Base-by-base conservation (phyloP, 2,113 vertebrate species). In the Vidua chalybeata region DNA sequence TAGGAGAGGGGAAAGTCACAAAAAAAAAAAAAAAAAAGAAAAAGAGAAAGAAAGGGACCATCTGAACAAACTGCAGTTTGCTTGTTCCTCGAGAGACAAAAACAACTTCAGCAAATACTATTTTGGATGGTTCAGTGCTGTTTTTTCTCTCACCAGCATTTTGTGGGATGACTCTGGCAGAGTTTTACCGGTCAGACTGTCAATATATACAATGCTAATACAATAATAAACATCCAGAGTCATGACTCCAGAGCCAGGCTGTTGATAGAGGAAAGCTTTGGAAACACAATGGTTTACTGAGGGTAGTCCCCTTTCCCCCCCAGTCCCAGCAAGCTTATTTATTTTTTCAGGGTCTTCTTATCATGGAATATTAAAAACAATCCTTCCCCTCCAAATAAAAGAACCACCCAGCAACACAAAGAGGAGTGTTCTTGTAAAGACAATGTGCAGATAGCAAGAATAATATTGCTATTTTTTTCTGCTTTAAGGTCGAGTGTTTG, bases 361-460 rank as follows among this genome's bases (percentile, higher is more conserved):
- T 96, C 90, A 41, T 3, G 55, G 19, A 58, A 31, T 76, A 89
- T 55, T 90, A 69, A 88, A 93, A 96, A 90, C 86, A 95, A 84
- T 10, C 55, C 55, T 90, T 90, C 64, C 35, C 24, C 16, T 80
- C 46, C 27, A 81, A 82, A 83, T 85, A 54, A 71, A 62, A 77
- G 61, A 94, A 71, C 92, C 93, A 97, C 92, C 93, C 95, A 97
- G 93, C 33, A 81, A 84, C 93, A 95, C 63, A 86, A 83, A 90
- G 74, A 90, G 31, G 71, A 92, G 23, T 71, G 62, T 31, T 90
- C 56, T 92, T 89, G 74, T 84, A 94, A 91, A 95, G 91, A 71
- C 91, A 78, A 52, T 64, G 64, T 84, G 76, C 75, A 93, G 82
- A 90, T 78, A 95, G 31, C 63, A 88, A 67, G 43, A 79, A 83